Conservation (phyloP, 2,797 vertebrate species). For the Odontamblyopus lacepedii region DNA sequence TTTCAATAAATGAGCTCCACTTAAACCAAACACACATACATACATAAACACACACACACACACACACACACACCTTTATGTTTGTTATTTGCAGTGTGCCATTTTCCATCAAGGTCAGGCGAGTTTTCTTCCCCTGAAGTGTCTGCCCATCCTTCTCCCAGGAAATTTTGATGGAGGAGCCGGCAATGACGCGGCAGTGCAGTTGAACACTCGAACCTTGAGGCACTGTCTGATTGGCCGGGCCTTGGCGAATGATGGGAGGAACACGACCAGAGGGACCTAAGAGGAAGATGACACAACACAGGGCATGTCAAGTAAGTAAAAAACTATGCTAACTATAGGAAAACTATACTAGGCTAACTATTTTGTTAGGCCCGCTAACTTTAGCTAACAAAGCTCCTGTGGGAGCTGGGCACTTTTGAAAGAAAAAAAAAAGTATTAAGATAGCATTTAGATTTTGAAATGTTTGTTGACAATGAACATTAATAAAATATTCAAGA, state of each 20-base stretch:
- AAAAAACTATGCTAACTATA: neutral
- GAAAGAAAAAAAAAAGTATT: no score
- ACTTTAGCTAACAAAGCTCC: no score
- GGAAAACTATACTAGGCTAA: no score
- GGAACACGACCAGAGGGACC: slow-evolving; percentile 75
- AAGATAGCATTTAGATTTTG: no score
- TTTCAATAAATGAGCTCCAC: slow-evolving; percentile 35
- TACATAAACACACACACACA: neutral
- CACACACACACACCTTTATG: slow-evolving; percentile 79
- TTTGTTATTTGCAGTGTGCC: slow-evolving; percentile 86
- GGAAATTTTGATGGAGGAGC: slow-evolving; percentile 79
- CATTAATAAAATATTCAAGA: neutral
- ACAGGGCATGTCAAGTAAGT: neutral
- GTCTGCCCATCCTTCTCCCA: slow-evolving; percentile 90
- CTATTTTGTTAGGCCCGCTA: neutral
- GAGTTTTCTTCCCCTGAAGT: slow-evolving; percentile 78
- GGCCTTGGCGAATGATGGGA: slow-evolving; percentile 84
- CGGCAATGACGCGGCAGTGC: slow-evolving; percentile 83
- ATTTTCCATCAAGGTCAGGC: slow-evolving; percentile 85
- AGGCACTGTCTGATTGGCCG: slow-evolving; percentile 85
- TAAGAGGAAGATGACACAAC: slow-evolving; percentile 47
- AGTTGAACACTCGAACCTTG: slow-evolving; percentile 77
- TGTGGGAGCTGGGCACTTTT: no score
- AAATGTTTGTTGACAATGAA: neutral
- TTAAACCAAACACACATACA: slow-evolving; percentile 2